phyloP scores from a whole-genome alignment of 2,797 vertebrate species.

The Acestrorhynchus altus region DNA sequence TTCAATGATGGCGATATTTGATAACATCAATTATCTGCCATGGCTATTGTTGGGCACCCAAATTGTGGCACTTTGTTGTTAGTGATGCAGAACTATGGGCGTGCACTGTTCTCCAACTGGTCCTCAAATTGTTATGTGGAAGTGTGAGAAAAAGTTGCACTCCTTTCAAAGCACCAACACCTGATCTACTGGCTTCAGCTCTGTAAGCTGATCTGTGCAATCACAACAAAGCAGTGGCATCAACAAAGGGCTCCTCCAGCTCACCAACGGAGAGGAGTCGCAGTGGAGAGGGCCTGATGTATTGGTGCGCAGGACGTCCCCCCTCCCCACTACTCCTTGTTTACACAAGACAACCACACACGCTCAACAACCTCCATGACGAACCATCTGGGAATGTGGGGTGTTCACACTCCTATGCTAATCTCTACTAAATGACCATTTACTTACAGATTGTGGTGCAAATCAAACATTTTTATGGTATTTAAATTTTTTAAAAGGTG shows the following conservation, averaged over 20 bases:
- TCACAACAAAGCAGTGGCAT: slow-evolving; percentile 75
- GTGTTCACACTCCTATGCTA: slow-evolving; percentile 56
- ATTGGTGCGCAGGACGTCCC: slow-evolving; percentile 32
- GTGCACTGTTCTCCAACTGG: slow-evolving; percentile 57
- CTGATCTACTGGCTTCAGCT: slow-evolving; percentile 67
- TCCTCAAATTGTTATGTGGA: slow-evolving; percentile 56
- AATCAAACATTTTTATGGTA: neutral
- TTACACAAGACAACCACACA: slow-evolving; percentile 67
- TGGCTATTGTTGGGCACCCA: slow-evolving; percentile 11
- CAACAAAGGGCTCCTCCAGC: slow-evolving; percentile 66
- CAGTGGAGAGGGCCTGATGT: slow-evolving; percentile 33
- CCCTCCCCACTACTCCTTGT: slow-evolving; percentile 50
- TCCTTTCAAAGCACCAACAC: slow-evolving; percentile 74
- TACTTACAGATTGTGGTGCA: neutral
- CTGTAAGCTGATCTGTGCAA: slow-evolving; percentile 74
- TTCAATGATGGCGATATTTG: too few relatives aligned
- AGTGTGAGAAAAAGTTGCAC: slow-evolving; percentile 78
- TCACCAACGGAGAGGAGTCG: slow-evolving; percentile 47
- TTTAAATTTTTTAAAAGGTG: neutral
- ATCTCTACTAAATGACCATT: slow-evolving; percentile 14
- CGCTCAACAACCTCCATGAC: slow-evolving; percentile 29
- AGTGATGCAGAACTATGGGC: neutral
- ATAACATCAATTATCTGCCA: too few relatives aligned
- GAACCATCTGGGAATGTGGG: slow-evolving; percentile 27
- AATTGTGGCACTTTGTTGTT: neutral